Conservation (phyloP, 2,113 vertebrate genomes). For the Amazona guildingii region DNA sequence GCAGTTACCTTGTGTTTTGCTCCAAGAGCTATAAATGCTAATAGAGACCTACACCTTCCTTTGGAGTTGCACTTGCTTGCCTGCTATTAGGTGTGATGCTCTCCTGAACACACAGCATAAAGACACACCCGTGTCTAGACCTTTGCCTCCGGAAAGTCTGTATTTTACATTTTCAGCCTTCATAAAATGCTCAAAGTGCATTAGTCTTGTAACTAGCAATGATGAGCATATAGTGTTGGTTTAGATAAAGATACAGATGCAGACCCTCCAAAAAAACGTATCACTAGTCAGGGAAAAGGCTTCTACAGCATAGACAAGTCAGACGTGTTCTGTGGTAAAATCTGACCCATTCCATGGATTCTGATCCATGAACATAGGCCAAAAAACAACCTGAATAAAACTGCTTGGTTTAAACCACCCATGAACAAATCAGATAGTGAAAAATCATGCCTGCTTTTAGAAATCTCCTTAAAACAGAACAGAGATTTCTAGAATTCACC, state of each 20-base stretch:
- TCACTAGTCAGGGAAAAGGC: not conserved
- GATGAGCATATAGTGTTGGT: not conserved
- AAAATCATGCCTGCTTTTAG: not conserved
- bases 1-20: not conserved
- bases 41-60: not conserved
- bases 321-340: not conserved
- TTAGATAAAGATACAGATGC: not conserved
- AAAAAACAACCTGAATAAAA: not conserved
- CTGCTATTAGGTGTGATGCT: not conserved
- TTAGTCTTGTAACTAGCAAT: not conserved
- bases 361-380: not conserved
- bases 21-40: not conserved
- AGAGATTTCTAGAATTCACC: not conserved
- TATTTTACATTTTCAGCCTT: not conserved
- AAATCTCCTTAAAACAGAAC: not conserved
- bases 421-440: not conserved
- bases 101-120: accelerated
- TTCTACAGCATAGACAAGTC: not conserved
- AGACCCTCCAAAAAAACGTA: not conserved
- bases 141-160: not conserved
- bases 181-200: not conserved
- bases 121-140: accelerated
- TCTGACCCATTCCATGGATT: not conserved
- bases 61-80: not conserved
- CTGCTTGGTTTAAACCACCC: not conserved